Base-by-base conservation (phyloP, 64 coral and sea anemone genomes). In the Pachyseris speciosa region DNA sequence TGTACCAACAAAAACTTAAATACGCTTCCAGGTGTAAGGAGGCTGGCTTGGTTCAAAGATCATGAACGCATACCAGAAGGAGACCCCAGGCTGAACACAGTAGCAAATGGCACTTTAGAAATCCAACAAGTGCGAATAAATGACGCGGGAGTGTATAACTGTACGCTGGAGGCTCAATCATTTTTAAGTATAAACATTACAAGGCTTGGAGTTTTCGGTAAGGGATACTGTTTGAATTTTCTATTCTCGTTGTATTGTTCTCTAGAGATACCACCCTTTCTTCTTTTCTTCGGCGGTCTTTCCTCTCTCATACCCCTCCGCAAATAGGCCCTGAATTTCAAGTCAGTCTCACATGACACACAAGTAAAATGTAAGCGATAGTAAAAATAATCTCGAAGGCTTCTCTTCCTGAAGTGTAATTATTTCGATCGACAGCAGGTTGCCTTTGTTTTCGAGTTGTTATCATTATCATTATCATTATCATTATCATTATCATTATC, bases 1-100 rank as follows among this genome's bases (percentile, higher is more conserved):
- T 81, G 77, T 39, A 41, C 52, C 16, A n/a, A 61, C 52, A 81
- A n/a, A 81, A n/a, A 60, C 3, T 37, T 81, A 34, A 37, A 34
- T 9, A 4, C 29, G 33, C 8, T 61, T 38, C 20, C 9, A 13
- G n/a, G 34, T 10, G 20, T 61, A 8, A 22, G 22, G 9, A 38
- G 37, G 37, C 11, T 81, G 1, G 41, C 34, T 61, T 81, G 77
- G 77, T 2, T 0, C 19, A 81, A 81, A 61, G 51, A 81, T 26
- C 1, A 17, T 26, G 48, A 40, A 13, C 38, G 7, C 9, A 81
- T 81, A 59, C 77, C 51, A n/a, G 11, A 34, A 4, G 3, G 2
- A 7, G 77, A 81, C 40, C 77, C 53, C 1, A 31, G 77, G 7
- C 19, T 81, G 30, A 81, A 81, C 20, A 7, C 4, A 11, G 7